Conservation (phyloP, 2,888 invertebrate genomes). For the Drosophila sordidapex region DNA sequence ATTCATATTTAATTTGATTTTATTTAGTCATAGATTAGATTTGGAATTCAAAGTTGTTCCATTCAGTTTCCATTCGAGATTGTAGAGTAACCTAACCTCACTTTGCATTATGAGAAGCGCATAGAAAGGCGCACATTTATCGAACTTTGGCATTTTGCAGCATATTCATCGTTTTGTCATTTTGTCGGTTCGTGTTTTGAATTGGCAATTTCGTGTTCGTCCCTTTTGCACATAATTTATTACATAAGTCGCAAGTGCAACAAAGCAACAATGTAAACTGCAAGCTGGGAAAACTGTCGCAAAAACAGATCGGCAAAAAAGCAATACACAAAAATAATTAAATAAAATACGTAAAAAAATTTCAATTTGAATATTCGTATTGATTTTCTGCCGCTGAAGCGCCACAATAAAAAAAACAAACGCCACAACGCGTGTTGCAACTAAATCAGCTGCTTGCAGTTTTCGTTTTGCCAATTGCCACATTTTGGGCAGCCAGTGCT, state of each 20-base stretch:
- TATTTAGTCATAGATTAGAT: background rate
- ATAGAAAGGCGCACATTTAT: constrained; percentile 23
- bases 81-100: background rate
- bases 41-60: background rate
- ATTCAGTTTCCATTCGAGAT: background rate
- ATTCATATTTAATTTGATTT: background rate
- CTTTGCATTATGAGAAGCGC: constrained; percentile 26
- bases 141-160: background rate
- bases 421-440: background rate
- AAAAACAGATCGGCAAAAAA: background rate
- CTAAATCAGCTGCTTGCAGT: constrained; percentile 3
- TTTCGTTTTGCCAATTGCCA: constrained; percentile 2
- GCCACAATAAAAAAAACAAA: background rate
- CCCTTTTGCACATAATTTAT: constrained; percentile 26
- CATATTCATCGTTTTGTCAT: constrained; percentile 16
- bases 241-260: constrained; percentile 8
- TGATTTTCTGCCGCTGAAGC: background rate
- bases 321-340: constrained; percentile 22
- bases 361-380: constrained; percentile 38
- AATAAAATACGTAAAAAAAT: constrained; percentile 32
- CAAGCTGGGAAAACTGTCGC: background rate
- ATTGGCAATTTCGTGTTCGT: constrained; percentile 9
- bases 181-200: constrained; percentile 10
- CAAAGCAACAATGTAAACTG: constrained; percentile 2
- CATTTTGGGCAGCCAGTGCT: constrained; percentile 6